Evolutionary conservation across 2,888 invertebrate genomes (phyloP), one percentile per base, ranked within the genome.

Genomic region (Horisme vitalbata): DNA sequence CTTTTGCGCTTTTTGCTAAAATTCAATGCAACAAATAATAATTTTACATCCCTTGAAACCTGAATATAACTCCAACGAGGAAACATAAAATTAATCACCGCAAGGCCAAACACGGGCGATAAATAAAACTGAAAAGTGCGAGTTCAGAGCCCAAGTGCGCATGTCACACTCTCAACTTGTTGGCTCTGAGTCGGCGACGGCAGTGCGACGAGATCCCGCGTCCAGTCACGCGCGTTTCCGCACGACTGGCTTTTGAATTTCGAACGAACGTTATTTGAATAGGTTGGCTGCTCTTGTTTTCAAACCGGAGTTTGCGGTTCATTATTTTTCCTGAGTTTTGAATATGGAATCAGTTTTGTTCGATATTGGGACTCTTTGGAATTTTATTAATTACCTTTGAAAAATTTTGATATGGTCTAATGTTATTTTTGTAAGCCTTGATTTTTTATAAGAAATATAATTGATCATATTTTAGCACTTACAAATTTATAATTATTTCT

Each of bases 81-180:
- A 45, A 49, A 32, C 39, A 41, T 39, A 45, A 51, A 50, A 54
- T 36, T 55, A 48, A 51, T 51, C 43, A 55, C 39, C 20, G 27
- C 45, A 49, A 52, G 44, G 39, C 45, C 41, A 41, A 49, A 51
- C 46, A 44, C 39, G 44, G 28, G 47, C 30, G 28, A 32, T 47
- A 47, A 55, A 52, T 59, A 51, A 59, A 62, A 53, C 59, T 60
- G 55, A 50, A 48, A 61, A 65, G 57, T 61, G 30, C 52, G 51
- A 54, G 54, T 65, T 56, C 46, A 41, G n/a, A 52, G 61, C 49
- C 35, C 44, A 50, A 75, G 72, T 79, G 88, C 88, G 88, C 88
- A 88, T 88, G 88, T 77, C 85, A 71, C 26, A 18, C 72, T 61
- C 57, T 64, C 84, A 87, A 87, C 88, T 88, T 88, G 88, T 88